A percentile compares a stretch with the other conserved stretches of the same genome.
Evolutionary conservation across 23 tunicate species (phyloP).

Genomic region (Halocynthia aurantium): DNA sequence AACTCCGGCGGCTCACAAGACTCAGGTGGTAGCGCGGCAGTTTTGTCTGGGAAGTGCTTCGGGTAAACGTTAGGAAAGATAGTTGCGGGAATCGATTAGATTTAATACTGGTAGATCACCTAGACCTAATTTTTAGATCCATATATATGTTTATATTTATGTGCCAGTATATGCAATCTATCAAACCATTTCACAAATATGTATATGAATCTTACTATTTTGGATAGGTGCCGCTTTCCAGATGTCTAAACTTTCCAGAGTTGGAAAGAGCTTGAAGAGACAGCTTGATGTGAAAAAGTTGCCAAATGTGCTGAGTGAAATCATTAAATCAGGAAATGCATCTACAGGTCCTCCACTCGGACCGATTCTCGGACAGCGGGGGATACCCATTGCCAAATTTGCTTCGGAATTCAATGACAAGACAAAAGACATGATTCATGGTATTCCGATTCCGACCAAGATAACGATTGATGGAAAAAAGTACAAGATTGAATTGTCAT

Average conservation of each 20-base stretch:
- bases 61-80: too few relatives aligned
- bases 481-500: conserved; percentile 44
- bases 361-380: conserved; percentile 54
- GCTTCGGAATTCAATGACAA: conserved; percentile 68
- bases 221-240: background rate
- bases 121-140: too few relatives aligned
- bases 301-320: conserved; percentile 41
- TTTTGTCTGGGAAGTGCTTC: too few relatives aligned
- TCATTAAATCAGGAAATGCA: conserved; percentile 48
- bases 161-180: too few relatives aligned
- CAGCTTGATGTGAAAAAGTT: conserved; percentile 41
- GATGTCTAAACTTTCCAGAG: conserved; percentile 66
- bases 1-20: too few relatives aligned
- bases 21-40: too few relatives aligned
- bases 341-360: conserved; percentile 79
- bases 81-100: too few relatives aligned
- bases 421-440: conserved; percentile 60
- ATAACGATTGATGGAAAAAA: conserved; percentile 83
- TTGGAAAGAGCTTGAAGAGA: conserved; percentile 17
- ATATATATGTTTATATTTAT: too few relatives aligned
- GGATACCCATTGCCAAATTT: conserved; percentile 83
- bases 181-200: background rate
- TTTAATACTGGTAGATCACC: too few relatives aligned
- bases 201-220: background rate
- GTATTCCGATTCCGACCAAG: conserved; percentile 56